Conservation (phyloP, 1,140 invertebrate genomes). For the Mycetomoellerius zeteki region DNA sequence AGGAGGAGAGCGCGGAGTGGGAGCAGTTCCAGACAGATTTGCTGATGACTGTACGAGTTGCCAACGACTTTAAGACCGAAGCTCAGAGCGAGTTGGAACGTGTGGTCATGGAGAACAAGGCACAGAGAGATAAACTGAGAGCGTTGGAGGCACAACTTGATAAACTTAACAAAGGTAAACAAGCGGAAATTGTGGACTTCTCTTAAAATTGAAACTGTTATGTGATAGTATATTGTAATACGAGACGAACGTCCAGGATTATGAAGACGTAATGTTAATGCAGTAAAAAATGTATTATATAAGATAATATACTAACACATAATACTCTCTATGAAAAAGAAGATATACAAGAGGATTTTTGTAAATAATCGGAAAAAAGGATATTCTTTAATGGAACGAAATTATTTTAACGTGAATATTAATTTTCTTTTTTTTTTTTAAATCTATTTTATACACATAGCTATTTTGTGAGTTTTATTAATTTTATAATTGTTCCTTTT, state of each 20-base stretch:
- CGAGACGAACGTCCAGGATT: background rate
- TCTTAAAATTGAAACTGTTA: conserved; percentile 29
- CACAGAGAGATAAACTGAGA: conserved; percentile 92
- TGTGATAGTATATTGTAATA: conserved; percentile 33
- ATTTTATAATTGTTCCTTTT: conserved; percentile 64
- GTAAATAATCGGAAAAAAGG: background rate
- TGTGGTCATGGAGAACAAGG: conserved; percentile 93
- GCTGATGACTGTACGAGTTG: conserved; percentile 96
- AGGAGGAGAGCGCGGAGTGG: conserved; percentile 94
- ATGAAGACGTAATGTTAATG: background rate
- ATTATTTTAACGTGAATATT: background rate
- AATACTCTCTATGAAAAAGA: conserved; percentile 12
- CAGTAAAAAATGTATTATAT: background rate
- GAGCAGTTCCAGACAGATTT: conserved; percentile 97
- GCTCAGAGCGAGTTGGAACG: conserved; percentile 94
- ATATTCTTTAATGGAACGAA: conserved; percentile 1
- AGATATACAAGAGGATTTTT: background rate
- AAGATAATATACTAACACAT: conserved; percentile 26
- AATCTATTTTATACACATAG: background rate
- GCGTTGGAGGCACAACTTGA: conserved; percentile 93
- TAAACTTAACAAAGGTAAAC: conserved; percentile 90
- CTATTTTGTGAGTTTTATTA: conserved; percentile 39
- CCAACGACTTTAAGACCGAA: conserved; percentile 97
- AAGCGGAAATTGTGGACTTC: background rate
- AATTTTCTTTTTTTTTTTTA: background rate